Evolutionary conservation across 1,140 invertebrate species (phyloP), one percentile per base, ranked within the genome.

Genomic region (Calliopsis andreniformis): DNA sequence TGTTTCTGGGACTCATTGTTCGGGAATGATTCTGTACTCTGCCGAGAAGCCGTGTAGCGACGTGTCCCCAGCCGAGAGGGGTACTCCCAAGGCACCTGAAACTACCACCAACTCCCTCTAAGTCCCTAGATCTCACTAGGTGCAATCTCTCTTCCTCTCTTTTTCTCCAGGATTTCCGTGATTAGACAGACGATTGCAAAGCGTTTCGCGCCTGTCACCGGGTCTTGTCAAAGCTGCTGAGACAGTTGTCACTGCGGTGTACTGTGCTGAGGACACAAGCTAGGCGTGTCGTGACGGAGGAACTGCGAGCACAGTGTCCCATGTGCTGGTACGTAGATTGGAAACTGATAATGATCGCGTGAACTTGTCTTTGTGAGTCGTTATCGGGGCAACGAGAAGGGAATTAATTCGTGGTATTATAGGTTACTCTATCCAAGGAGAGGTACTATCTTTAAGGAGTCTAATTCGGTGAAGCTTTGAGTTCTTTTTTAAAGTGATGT

Each of bases 11-110:
- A 72, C 82, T 91, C 80, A 89, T 89, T 91, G 87, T 83, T 90
- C 88, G 83, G 87, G 85, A 91, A 89, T 90, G 87, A 90, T 89
- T 89, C 87, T 90, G 89, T 87, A 91, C 83, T 90, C 86, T 79
- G 88, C 71, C 32, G 88, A 83, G 82, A 89, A 91, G 87, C 81
- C 85, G 85, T 88, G 89, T 72, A 91, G 87, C 63, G 86, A 84
- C 64, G 87, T 78, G 64, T 91, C 87, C 85, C 83, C 88, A 63
- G 88, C 73, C 76, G 85, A 84, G 78, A 89, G 82, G 72, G 86
- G 83, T 87, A 91, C 80, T 89, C 87, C 89, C 86, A 90, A 87
- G 83, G 85, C 87, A 90, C 86, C 89, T 91, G 88, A 87, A 90
- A 87, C 79, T 89, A 89, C 86, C 87, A 89, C 82, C 86, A 88